Evolutionary conservation across 1,140 invertebrate genomes (phyloP), one percentile per base, ranked within the genome.

Genomic region (Planococcus citri): DNA sequence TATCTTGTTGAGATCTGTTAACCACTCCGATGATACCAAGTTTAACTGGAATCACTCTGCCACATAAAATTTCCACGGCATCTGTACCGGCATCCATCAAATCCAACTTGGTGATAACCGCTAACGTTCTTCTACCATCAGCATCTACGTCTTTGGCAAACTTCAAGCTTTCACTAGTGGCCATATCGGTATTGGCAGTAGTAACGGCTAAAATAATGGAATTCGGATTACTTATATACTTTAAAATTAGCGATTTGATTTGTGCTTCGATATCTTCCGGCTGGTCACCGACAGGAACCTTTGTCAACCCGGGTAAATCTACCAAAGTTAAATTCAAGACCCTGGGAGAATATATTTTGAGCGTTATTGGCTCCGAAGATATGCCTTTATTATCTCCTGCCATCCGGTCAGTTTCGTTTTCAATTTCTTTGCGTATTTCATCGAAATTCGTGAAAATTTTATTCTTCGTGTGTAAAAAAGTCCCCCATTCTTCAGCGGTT

Each of bases 221-320:
- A 72, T 91, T 95, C 74, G 96, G 93, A 73, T 92, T 88, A 72
- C 86, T 85, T 72, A 97, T 94, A 80, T 93, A 97, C 76, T 93
- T 91, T 77, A 95, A 87, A 74, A 97, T 91, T 93, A 97, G 96
- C 58, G 82, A 85, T 76, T 88, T 88, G 76, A 97, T 97, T 82
- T 97, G 93, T 69, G 85, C 81, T 80, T 97, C 94, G 77, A 97
- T 97, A 78, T 97, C 94, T 1, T 76, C 80, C 8, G 94, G 94
- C 78, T 97, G 94, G 83, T 97, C 94, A 29, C 94, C 94, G 72
- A 97, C 92, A 8, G 94, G 91, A 72, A 97, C 92, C 80, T 95
- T 96, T 12, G 94, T 97, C 74, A 97, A 80, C 73, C 94, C 94
- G 70, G 94, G 94, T 77, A 97, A 86, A 84, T 97, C 94, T 76